A percentile compares a stretch with the other conserved stretches of the same genome.
These are phyloP conservation scores for Microctonus brassicae DNA, from an alignment of 2,888 invertebrate species.

Conservation along the genomic window DNA sequence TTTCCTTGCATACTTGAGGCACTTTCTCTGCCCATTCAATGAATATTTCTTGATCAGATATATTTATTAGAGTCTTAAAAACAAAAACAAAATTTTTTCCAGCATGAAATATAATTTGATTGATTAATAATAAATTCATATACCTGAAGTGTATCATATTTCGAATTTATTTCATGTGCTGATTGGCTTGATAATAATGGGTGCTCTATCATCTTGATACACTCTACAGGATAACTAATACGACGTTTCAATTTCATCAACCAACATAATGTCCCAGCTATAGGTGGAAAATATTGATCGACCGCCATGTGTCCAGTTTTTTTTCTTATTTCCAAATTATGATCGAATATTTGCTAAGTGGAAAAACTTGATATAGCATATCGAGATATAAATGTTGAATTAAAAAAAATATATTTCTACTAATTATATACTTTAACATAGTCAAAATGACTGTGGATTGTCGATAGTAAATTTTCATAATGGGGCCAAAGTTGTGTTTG, in stretches of 20 bases:
- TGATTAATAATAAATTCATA: not conserved
- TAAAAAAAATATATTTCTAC: not conserved
- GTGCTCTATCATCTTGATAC: slow-evolving; percentile 77
- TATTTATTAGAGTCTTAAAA: slow-evolving; percentile 73
- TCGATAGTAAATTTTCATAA: slow-evolving; percentile 75
- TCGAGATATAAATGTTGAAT: slow-evolving; percentile 11
- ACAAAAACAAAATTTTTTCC: not conserved
- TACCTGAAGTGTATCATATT: slow-evolving; percentile 58
- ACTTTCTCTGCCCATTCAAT: slow-evolving; percentile 79
- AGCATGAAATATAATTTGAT: not conserved
- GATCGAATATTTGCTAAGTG: slow-evolving; percentile 54
- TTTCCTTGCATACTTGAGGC: slow-evolving; percentile 75
- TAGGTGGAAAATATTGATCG: slow-evolving; percentile 81
- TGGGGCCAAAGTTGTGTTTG: slow-evolving; percentile 79
- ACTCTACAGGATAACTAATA: slow-evolving; percentile 74
- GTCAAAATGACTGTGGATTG: slow-evolving; percentile 78
- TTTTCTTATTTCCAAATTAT: slow-evolving; percentile 44
- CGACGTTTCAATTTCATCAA: slow-evolving; percentile 77
- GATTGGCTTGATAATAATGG: slow-evolving; percentile 69
- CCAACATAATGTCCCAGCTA: slow-evolving; percentile 82
- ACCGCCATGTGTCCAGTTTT: slow-evolving; percentile 65
- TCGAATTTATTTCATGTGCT: slow-evolving; percentile 47
- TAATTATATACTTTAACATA: slow-evolving; percentile 73
- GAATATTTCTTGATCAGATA: slow-evolving; percentile 76
- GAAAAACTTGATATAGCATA: slow-evolving; percentile 7